Conservation (phyloP, 2,888 invertebrate species). For the Macrophya annulata region DNA sequence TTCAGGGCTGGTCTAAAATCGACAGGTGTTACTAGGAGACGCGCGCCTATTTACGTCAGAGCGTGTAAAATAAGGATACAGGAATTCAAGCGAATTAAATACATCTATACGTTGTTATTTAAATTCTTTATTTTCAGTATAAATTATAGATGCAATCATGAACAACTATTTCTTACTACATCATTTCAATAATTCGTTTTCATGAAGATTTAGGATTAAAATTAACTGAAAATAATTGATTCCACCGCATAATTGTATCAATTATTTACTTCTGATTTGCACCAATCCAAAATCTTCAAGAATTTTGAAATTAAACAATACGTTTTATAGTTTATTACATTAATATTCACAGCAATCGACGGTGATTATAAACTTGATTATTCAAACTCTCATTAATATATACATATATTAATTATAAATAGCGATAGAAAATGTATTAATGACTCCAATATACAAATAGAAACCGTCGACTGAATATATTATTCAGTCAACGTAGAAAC, state of each 20-base stretch:
- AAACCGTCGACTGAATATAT: too few relatives aligned
- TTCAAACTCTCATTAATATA: too few relatives aligned
- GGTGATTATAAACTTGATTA: not conserved
- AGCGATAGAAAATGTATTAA: not conserved
- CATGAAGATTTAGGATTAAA: not conserved
- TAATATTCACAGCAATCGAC: not conserved
- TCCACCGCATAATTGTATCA: not conserved
- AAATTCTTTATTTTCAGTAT: not conserved
- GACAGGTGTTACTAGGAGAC: slow-evolving; percentile 50
- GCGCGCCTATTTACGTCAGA: not conserved
- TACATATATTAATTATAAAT: not conserved
- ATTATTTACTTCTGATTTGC: not conserved
- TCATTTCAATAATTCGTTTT: not conserved
- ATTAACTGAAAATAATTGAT: not conserved
- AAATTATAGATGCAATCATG: not conserved
- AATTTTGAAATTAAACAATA: not conserved
- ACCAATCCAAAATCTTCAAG: not conserved
- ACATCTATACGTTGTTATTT: not conserved
- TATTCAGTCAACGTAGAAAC: too few relatives aligned
- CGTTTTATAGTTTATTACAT: too few relatives aligned
- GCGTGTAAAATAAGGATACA: not conserved
- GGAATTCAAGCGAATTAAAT: slow-evolving; percentile 6
- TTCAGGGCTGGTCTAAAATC: slow-evolving; percentile 36
- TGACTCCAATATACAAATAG: not conserved
- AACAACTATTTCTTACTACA: not conserved